Evolutionary conservation across 2,797 vertebrate genomes (phyloP), one percentile per base, ranked within the genome.

Genomic region (Chromis chromis): DNA sequence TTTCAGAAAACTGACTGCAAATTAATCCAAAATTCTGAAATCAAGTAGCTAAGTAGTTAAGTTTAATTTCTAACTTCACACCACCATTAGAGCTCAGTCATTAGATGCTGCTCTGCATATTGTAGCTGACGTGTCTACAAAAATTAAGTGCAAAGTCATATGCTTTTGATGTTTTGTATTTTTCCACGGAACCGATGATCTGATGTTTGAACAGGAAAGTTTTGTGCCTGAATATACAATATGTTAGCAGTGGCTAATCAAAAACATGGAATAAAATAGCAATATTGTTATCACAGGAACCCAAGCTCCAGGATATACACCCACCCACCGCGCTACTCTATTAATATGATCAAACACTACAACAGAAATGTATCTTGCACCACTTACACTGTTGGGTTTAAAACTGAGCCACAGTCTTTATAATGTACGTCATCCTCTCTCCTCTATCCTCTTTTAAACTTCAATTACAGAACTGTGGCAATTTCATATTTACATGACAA

Each of bases 331-430:
- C 16, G 14, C 40, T 42, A 1, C n/a, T 52, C 28, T 69, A 21
- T 49, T 25, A 56, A 61, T 50, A 71, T 50, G 25, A 61, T 27
- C 44, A 52, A 21, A 55, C 39, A 50, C 14, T 36, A 36, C 17
- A 9, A 55, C 19, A 62, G 28, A 27, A 56, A 21, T 55, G 6
- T 1, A 50, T 12, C 21, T 61, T 19, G 2, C 9, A 40, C 21
- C 6, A 27, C 52, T 63, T 25, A 2, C 16, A 39, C 25, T 31
- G 28, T 31, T 31, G 28, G 28, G 28, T 31, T 31, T 31, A 31
- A 31, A 36, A 36, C 33, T 36, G 10, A 36, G 33, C 11, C 0
- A 36, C 33, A 12, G 33, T 56, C 19, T 40, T 6, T 13, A 9
- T 21, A 50, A 50, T 31, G 7, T n/a, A 28, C 4, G 36, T 39